Percentiles rank a stretch among this genome's conserved stretches.
These are phyloP conservation scores for Sesamia inferens DNA, from an alignment of 2,888 invertebrate species.

Conservation along the genomic window DNA sequence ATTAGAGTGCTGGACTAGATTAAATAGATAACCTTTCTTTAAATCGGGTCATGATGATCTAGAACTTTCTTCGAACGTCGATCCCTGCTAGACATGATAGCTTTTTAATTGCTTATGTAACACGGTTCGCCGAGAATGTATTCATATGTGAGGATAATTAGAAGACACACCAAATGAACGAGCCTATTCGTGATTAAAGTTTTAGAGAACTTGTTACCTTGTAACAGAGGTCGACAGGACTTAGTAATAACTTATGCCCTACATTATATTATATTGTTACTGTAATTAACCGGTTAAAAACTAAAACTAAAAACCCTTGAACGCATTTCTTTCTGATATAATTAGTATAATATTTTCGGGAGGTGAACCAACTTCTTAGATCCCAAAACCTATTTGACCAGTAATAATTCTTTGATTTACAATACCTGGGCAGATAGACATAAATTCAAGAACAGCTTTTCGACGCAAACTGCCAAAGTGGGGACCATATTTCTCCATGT, in stretches of 20 bases:
- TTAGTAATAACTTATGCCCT: no score
- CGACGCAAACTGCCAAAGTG: constrained; percentile 42
- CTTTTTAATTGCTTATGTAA: background rate
- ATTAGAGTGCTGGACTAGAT: background rate
- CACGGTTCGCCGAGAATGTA: background rate
- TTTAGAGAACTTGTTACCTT: no score
- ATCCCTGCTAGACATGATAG: background rate
- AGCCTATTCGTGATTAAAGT: no score
- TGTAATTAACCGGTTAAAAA: background rate
- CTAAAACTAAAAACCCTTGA: background rate
- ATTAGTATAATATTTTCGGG: background rate
- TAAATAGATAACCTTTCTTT: background rate
- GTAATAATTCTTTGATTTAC: constrained; percentile 30
- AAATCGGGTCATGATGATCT: background rate
- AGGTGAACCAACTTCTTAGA: background rate
- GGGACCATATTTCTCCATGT: constrained; percentile 47
- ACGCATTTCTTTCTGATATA: background rate
- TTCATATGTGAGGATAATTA: no score
- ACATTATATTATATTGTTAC: no score
- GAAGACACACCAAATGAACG: no score
- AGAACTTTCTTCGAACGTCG: background rate
- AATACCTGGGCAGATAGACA: constrained; percentile 27
- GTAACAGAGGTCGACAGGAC: no score
- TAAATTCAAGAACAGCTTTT: constrained; percentile 49
- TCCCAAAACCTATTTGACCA: constrained; percentile 9